These are phyloP conservation scores for Hydrozoanthus tunicans DNA, from an alignment of 64 coral and sea anemone genomes.

Conservation along the genomic window DNA sequence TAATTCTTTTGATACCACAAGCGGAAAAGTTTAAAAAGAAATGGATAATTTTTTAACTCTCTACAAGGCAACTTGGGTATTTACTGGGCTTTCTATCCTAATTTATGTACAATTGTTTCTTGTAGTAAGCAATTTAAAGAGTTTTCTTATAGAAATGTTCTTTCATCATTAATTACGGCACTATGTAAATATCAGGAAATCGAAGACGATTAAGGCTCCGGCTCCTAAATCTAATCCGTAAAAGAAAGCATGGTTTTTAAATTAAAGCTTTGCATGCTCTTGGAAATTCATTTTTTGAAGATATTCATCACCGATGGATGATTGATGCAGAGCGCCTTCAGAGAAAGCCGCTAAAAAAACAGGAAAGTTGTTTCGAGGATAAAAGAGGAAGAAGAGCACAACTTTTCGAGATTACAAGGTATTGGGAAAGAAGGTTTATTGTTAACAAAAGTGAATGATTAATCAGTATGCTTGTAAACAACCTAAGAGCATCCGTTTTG, in stretches of 20 bases:
- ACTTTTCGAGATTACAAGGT: not conserved
- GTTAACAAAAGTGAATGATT: not conserved
- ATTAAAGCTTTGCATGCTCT: not conserved
- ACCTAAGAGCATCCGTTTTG: not conserved
- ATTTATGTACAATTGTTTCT: not conserved
- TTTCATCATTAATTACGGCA: constrained; percentile 5
- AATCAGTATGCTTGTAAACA: not conserved
- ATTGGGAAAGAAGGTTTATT: not conserved
- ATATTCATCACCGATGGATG: not conserved
- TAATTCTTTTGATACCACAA: too few species aligned
- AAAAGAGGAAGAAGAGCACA: not conserved
- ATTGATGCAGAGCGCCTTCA: not conserved
- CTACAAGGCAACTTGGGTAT: too few species aligned
- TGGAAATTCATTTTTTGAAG: not conserved
- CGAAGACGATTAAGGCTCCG: not conserved
- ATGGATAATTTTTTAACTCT: too few species aligned
- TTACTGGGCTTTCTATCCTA: not conserved
- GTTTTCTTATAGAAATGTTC: not conserved
- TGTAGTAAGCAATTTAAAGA: not conserved
- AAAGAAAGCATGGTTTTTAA: not conserved
- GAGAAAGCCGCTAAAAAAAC: not conserved
- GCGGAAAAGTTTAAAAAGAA: too few species aligned
- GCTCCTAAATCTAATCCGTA: not conserved
- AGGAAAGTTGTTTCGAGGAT: not conserved
- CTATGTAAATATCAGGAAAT: not conserved